These are phyloP conservation scores for Oreonectes daqikongensis DNA, from an alignment of 2,797 vertebrate genomes.

Conservation along the genomic window DNA sequence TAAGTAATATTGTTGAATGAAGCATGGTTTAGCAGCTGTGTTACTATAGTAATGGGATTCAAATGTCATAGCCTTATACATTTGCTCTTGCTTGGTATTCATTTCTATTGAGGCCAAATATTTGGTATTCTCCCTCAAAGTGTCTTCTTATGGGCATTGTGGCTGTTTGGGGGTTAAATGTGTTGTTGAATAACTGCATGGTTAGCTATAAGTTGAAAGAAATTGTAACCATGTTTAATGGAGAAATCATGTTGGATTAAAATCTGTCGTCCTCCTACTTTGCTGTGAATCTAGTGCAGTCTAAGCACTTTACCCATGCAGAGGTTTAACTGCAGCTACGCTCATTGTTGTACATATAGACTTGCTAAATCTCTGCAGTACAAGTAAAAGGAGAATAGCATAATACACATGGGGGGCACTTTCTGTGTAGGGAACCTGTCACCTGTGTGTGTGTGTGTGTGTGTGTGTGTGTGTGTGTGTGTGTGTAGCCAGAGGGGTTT, in stretches of 20 bases:
- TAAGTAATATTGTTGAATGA: not conserved
- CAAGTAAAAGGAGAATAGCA: conserved; percentile 4
- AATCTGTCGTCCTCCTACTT: conserved; percentile 1
- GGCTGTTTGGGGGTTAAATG: not conserved
- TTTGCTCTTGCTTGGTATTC: not conserved
- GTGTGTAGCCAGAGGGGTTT: not conserved
- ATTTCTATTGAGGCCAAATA: not conserved
- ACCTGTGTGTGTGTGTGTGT: not conserved
- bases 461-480: conserved; percentile 6
- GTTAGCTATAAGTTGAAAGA: not conserved
- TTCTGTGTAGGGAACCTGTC: not conserved
- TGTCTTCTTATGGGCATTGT: not conserved
- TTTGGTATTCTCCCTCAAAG: not conserved
- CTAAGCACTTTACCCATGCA: conserved; percentile 4
- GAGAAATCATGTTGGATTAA: not conserved
- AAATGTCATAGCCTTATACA: conserved; percentile 7
- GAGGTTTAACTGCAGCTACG: not conserved
- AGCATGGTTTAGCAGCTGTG: conserved; percentile 10
- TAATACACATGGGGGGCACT: not conserved
- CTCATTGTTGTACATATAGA: not conserved
- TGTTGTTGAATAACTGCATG: not conserved
- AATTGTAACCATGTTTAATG: not conserved
- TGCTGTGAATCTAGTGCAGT: not conserved
- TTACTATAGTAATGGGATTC: conserved; percentile 15
- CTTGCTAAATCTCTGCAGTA: conserved; percentile 2